These are phyloP conservation scores for Hymenopus coronatus DNA, from an alignment of 2,888 invertebrate species.

Conservation along the genomic window DNA sequence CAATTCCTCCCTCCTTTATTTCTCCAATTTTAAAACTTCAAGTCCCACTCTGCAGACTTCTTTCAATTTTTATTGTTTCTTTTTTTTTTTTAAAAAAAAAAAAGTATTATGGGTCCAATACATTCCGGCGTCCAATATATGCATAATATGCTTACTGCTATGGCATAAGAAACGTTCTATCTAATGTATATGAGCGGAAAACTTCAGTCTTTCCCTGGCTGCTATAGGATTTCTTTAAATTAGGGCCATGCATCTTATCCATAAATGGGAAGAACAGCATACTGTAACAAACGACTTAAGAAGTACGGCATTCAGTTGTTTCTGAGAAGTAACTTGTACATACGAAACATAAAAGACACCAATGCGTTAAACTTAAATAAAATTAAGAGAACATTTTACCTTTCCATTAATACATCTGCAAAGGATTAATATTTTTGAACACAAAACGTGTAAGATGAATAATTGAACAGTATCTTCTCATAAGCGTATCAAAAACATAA, in stretches of 20 bases:
- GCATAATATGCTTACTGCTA: not conserved
- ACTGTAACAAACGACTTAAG: no score
- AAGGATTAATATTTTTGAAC: no score
- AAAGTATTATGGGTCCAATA: conserved; percentile 13
- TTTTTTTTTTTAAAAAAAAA: not conserved
- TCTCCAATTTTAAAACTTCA: conserved; percentile 18
- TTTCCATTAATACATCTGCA: no score
- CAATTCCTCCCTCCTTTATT: conserved; percentile 19
- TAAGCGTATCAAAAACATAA: no score
- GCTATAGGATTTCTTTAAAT: conserved; percentile 11
- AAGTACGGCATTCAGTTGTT: not conserved
- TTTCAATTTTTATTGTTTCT: conserved; percentile 17
- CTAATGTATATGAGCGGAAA: conserved; percentile 8
- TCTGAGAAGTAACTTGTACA: not conserved
- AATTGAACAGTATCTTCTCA: no score
- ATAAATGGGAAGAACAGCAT: not conserved
- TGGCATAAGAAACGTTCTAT: not conserved
- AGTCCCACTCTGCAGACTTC: conserved; percentile 1
- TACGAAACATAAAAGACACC: not conserved
- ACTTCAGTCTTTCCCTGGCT: not conserved
- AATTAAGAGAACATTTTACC: no score
- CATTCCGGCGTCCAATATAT: conserved; percentile 10
- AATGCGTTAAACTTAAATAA: not conserved
- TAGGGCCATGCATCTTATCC: not conserved
- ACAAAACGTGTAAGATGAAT: no score